These are phyloP conservation scores for Varanus salvator DNA, from an alignment of 2,113 vertebrate species.

Conservation along the genomic window DNA sequence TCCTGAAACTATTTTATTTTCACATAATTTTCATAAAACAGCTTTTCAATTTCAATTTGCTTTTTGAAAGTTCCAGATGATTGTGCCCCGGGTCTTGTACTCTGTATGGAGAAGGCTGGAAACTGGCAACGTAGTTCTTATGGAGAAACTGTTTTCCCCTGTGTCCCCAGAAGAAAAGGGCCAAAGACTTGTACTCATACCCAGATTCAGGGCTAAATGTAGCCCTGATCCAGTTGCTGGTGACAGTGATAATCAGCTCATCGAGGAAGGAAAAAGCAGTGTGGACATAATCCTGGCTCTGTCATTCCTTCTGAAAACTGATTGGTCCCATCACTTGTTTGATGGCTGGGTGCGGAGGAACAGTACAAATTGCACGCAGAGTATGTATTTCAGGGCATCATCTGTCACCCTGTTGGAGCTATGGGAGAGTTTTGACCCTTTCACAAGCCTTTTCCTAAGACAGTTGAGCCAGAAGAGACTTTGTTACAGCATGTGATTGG, in stretches of 20 bases:
- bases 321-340: not conserved
- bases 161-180: not conserved
- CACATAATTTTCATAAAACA: not conserved
- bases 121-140: not conserved
- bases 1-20: no score
- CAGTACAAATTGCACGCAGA: no score
- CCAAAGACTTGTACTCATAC: not conserved
- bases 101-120: not conserved
- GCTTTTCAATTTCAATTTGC: not conserved
- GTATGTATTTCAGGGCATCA: no score
- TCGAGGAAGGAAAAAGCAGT: not conserved
- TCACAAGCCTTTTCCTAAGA: not conserved
- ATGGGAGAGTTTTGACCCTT: not conserved
- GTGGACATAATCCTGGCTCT: not conserved
- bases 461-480: not conserved
- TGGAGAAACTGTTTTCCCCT: not conserved
- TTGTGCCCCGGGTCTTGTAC: not conserved
- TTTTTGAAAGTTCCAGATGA: no score
- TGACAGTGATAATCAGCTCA: not conserved
- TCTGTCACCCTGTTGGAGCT: no score
- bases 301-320: not conserved
- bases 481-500: not conserved
- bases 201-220: not conserved
- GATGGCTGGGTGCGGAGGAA: not conserved
- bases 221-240: not conserved